A percentile compares a stretch with the other conserved stretches of the same genome.
These are phyloP conservation scores for Mastigias papua DNA, from an alignment of 30 jellyfish, hydroid and myxozoan genomes.

Conservation along the genomic window DNA sequence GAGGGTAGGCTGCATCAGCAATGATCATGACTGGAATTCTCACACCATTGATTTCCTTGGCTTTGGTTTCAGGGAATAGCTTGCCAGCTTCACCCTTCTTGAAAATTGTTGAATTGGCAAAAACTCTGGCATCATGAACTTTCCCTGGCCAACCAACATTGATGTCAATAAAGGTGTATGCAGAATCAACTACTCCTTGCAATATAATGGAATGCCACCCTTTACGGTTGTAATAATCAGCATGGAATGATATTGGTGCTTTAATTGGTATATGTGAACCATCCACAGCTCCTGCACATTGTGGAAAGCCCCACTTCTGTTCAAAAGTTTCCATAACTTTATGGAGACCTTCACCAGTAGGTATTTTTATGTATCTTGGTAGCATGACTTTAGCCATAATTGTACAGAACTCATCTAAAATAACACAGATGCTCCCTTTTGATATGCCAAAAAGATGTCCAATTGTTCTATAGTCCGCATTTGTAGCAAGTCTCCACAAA, in stretches of 20 bases:
- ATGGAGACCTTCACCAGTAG: not conserved
- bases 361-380: conserved; percentile 39
- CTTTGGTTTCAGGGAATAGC: conserved; percentile 8
- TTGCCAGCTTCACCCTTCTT: conserved; percentile 24
- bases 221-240: conserved; percentile 54
- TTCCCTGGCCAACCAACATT: conserved; percentile 68
- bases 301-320: conserved; percentile 65
- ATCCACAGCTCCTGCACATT: conserved; percentile 61
- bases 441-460: conserved; percentile 54
- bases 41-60: conserved; percentile 45
- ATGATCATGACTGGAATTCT: conserved; percentile 16
- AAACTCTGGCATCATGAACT: conserved; percentile 62
- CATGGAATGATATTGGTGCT: conserved; percentile 52
- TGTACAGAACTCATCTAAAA: conserved; percentile 39
- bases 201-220: conserved; percentile 57
- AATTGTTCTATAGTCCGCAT: conserved; percentile 35
- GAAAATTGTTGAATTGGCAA: conserved; percentile 39
- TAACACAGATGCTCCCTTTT: conserved; percentile 37
- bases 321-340: conserved; percentile 13
- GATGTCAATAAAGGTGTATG: conserved; percentile 47
- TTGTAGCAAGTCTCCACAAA: conserved; percentile 37
- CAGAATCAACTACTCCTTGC: conserved; percentile 34
- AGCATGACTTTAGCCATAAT: not conserved
- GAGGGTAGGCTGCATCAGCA: conserved; percentile 66
- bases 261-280: conserved; percentile 73